Base-by-base conservation (phyloP, 2,888 invertebrate genomes). In the Notodonta dromedarius region DNA sequence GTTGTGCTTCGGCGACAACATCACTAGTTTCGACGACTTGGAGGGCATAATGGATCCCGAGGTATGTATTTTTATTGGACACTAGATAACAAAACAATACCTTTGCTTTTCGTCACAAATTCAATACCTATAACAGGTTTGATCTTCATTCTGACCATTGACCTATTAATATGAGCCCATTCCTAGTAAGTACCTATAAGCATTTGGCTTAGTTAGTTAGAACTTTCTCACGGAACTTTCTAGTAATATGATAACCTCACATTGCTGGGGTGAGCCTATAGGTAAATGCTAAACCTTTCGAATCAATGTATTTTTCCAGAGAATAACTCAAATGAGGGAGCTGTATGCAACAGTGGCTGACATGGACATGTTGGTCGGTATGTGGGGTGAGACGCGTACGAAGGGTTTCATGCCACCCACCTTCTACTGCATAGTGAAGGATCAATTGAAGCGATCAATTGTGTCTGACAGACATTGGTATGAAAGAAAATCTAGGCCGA, bases 1-100 rank as follows among this genome's bases (percentile, higher is more conserved):
- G 83, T 95, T 95, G 91, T 97, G 97, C 76, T 96, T 96, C 5
- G 91, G 96, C 40, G 95, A 96, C 7, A 94, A 94, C 2, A 66
- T 67, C 14, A 66, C 59, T 7, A 24, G 60, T 46, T 67, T 66
- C 40, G 59, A 67, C 52, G 57, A 66, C 40, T 61, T 67, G n/a
- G 52, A 32, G 32, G 32, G 6, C 46, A 46, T 46, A 0, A 46
- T 46, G 3, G 46, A 4, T 46, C 46, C 46, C 0, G 46, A 46
- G 46, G 46, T 46, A 5, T 35, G 35, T 35, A 1, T 11, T 48
- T 48, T n/a, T 11, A n/a, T 42, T 48, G n/a, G 14, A 35, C 5
- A 5, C 35, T 35, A 35, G 35, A 35, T 35, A 35, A 24, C 24
- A 24, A 2, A 24, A 24, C 24, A 1, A 24, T 24, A 24, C 24